Conservation (phyloP, 2,888 invertebrate species). For the Homarus gammarus region DNA sequence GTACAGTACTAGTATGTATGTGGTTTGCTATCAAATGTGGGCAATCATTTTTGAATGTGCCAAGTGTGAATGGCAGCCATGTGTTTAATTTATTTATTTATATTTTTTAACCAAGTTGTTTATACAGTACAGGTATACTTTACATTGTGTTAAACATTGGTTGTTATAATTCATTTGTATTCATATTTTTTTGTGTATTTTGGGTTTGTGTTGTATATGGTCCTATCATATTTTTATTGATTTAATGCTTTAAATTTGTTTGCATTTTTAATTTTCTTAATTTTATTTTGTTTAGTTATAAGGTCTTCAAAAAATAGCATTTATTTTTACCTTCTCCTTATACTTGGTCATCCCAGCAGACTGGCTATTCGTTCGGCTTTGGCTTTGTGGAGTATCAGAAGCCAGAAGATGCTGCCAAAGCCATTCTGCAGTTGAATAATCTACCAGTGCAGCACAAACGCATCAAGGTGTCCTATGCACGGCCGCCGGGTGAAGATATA, state of each 20-base stretch:
- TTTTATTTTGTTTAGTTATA: slow-evolving; percentile 36
- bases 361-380: slow-evolving; percentile 97
- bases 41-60: too few relatives aligned
- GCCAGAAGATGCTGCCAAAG: slow-evolving; percentile 90
- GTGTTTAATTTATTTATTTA: too few relatives aligned
- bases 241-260: not conserved
- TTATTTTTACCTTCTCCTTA: slow-evolving; percentile 59
- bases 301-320: slow-evolving; percentile 65
- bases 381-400: slow-evolving; percentile 95
- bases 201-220: not conserved
- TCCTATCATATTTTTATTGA: slow-evolving; percentile 16
- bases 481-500: slow-evolving; percentile 93
- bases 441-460: slow-evolving; percentile 93
- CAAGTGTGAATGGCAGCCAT: too few relatives aligned
- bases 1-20: too few relatives aligned
- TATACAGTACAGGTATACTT: too few relatives aligned
- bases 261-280: slow-evolving; percentile 9
- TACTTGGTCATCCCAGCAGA: slow-evolving; percentile 81
- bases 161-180: not conserved
- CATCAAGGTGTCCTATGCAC: slow-evolving; percentile 95
- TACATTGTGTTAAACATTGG: not conserved
- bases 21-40: too few relatives aligned
- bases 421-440: slow-evolving; percentile 92
- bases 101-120: too few relatives aligned
- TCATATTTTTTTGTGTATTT: not conserved